Evolutionary conservation across 2,797 vertebrate genomes (phyloP).

Genomic region (Cephalopachus bancanus): DNA sequence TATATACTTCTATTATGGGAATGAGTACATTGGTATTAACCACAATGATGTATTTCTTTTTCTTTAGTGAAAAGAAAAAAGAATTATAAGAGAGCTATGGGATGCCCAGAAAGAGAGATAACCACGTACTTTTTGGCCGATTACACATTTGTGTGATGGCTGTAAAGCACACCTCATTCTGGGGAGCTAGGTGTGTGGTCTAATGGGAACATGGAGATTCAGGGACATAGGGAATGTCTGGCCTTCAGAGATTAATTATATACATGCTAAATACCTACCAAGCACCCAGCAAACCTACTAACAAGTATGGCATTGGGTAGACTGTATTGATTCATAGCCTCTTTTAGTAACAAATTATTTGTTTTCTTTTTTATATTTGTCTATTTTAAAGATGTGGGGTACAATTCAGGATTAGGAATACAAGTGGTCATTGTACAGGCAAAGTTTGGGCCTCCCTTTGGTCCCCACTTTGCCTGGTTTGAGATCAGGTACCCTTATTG

Average conservation of each 20-base stretch:
- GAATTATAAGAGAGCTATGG: not conserved
- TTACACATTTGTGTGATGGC: not conserved
- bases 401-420: no score
- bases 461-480: no score
- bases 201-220: not conserved
- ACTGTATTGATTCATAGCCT: not conserved
- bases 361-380: no score
- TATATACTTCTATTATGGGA: not conserved
- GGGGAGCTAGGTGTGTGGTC: not conserved
- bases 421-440: no score
- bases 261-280: not conserved
- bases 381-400: no score
- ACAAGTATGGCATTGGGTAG: not conserved
- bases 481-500: no score
- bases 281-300: not conserved
- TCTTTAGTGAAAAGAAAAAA: constrained; percentile 6
- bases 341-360: constrained; percentile 8
- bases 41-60: not conserved
- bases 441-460: no score
- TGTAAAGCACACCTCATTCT: not conserved
- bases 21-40: not conserved
- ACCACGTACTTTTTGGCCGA: not conserved
- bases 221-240: not conserved
- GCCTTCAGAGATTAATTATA: not conserved
- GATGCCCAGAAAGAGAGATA: not conserved